Evolutionary conservation across 2,113 vertebrate species (phyloP).

Genomic region (Formicarius rufipectus): DNA sequence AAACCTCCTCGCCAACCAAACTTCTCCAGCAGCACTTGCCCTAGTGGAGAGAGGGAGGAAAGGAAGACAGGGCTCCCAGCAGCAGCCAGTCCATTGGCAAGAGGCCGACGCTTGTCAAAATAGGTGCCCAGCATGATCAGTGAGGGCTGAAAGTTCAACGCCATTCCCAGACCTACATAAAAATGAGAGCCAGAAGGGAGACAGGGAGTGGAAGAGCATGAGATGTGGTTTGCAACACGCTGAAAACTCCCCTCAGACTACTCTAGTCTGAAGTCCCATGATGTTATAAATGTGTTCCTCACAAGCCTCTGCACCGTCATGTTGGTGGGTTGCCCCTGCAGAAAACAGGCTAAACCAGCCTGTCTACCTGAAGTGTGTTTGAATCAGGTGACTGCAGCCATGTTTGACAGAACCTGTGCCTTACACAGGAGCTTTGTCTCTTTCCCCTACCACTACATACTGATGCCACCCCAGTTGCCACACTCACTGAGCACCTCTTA

Average conservation of each 20-base stretch:
- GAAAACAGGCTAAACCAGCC: neutral
- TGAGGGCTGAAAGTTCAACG: constrained; percentile 80
- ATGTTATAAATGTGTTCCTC: neutral
- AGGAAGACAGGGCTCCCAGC: constrained; percentile 83
- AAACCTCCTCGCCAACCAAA: constrained; percentile 83
- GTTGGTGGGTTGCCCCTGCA: neutral
- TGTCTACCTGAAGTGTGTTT: neutral
- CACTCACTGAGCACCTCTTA: neutral
- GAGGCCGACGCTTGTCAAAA: constrained; percentile 78
- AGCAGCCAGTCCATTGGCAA: constrained; percentile 81
- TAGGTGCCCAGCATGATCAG: constrained; percentile 81
- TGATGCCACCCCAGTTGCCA: neutral
- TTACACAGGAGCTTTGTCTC: neutral
- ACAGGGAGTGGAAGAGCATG: neutral
- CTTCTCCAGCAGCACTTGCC: constrained; percentile 76
- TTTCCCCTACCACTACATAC: neutral
- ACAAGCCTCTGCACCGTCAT: neutral
- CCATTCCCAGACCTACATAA: constrained; percentile 75
- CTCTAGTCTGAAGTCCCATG: neutral
- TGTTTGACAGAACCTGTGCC: neutral
- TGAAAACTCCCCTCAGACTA: neutral
- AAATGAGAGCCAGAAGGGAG: neutral
- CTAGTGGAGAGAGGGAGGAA: constrained; percentile 76
- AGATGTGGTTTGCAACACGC: neutral
- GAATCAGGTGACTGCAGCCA: neutral